These are phyloP conservation scores for Deilephila elpenor DNA, from an alignment of 2,888 invertebrate genomes.

Conservation along the genomic window DNA sequence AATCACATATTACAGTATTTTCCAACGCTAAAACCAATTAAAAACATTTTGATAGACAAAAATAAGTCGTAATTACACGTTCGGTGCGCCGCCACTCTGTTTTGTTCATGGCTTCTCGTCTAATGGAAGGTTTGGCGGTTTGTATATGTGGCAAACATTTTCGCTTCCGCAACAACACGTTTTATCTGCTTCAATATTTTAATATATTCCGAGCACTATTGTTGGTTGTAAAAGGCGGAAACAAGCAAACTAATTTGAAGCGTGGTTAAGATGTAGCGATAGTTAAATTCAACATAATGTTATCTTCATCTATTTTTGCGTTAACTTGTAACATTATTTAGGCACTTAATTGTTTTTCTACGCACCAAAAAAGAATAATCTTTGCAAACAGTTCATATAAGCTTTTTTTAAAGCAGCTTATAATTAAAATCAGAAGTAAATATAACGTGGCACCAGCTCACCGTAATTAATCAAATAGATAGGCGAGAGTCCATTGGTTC, in stretches of 20 bases:
- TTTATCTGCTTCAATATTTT: conserved; percentile 60
- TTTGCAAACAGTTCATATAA: too few species aligned
- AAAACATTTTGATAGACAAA: conserved; percentile 83
- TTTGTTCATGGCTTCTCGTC: conserved; percentile 54
- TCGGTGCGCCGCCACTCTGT: conserved; percentile 62
- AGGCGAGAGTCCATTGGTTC: background rate
- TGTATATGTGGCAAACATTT: conserved; percentile 67
- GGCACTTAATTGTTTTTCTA: background rate
- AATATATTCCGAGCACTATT: conserved; percentile 61
- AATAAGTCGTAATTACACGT: conserved; percentile 72
- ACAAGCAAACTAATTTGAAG: conserved; percentile 50
- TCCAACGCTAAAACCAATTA: conserved; percentile 78
- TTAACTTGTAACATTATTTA: conserved; percentile 6
- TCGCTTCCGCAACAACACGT: conserved; percentile 59
- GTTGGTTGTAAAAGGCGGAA: conserved; percentile 57
- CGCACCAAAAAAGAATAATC: too few species aligned
- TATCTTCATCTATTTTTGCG: conserved; percentile 27
- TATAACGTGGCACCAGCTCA: background rate
- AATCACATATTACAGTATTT: conserved; percentile 80
- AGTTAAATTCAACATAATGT: conserved; percentile 30
- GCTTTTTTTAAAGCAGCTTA: too few species aligned
- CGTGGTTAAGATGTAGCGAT: conserved; percentile 45
- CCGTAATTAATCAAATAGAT: background rate
- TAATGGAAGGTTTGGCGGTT: conserved; percentile 73
- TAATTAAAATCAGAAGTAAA: background rate